Evolutionary conservation across 53 echinoderm and acorn worm species (phyloP), one percentile per base, ranked within the genome.

Genomic region (Patiria pectinifera): DNA sequence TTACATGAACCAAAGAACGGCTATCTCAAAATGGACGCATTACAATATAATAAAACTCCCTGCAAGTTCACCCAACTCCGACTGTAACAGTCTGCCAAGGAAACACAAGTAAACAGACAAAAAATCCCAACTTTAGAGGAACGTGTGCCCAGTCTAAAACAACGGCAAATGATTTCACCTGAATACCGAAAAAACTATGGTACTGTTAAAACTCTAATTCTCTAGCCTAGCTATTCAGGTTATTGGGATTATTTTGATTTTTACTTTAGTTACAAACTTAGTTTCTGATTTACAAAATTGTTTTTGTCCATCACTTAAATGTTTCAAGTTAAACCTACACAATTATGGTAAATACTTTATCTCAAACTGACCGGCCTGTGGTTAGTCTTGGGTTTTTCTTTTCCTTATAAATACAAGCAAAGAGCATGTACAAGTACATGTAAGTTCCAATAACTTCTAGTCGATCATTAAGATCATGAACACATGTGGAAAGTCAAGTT

Each of bases 141-240:
- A 18, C 66, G 10, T 15, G 15, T 66, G 66, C 19, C 66, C n/a
- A 74, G 2, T 78, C 79, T 78, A 78, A 76, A 78, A 78, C 47
- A 78, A 86, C 86, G 21, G 49, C 47, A 78, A 86, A 72, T 23
- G 49, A 87, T 35, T 35, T 49, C 87, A 87, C 77, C 61, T 87
- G 76, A 87, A 61, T 87, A 87, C 60, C 24, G 75, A 16, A 87
- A 53, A 72, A 87, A 87, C 87, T 87, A 44, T 77, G 77, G 87
- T 87, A 87, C 87, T 87, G 87, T 60, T 87, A 87, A 47, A 76
- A 78, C 21, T 23, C 74, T 74, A 71, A 59, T 59, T 87, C 22
- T 78, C 78, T 78, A 87, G 49, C 53, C 87, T 87, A 87, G 15
- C 87, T 87, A 87, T 76, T 87, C 59, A 61, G 78, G 78, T 76